Evolutionary conservation across 2,113 vertebrate species (phyloP).

Genomic region (Mastomys coucha): DNA sequence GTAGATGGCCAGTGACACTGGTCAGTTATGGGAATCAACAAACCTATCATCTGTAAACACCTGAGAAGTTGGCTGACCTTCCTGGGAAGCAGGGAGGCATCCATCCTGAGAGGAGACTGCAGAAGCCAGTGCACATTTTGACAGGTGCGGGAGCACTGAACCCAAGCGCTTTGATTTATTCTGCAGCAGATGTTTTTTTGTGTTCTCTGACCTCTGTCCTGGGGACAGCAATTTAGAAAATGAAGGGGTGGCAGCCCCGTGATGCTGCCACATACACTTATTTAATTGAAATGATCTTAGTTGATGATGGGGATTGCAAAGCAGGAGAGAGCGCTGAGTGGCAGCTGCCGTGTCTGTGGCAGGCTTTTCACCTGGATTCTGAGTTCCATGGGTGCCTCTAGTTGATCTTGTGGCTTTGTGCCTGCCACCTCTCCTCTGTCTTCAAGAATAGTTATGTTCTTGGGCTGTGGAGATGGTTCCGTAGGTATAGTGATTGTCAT

Average conservation of each 20-base stretch:
- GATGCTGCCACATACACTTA: constrained; percentile 53
- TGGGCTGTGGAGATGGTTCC: not conserved
- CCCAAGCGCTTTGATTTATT: not conserved
- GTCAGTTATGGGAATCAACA: constrained; percentile 25
- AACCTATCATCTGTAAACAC: not conserved
- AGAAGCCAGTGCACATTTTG: not conserved
- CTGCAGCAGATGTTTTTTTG: constrained; percentile 47
- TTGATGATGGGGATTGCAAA: not conserved
- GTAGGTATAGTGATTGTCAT: not conserved
- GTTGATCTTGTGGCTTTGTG: not conserved
- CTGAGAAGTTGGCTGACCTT: not conserved
- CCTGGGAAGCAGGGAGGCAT: not conserved
- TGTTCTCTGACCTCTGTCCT: constrained; percentile 70
- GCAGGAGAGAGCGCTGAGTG: not conserved
- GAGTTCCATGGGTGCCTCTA: not conserved
- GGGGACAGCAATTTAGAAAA: constrained; percentile 69
- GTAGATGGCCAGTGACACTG: not conserved
- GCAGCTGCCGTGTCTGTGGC: not conserved
- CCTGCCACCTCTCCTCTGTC: too few species aligned
- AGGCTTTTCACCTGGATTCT: not conserved
- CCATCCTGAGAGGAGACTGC: not conserved
- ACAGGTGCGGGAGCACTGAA: not conserved
- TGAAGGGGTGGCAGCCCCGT: constrained; percentile 20
- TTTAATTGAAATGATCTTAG: constrained; percentile 67
- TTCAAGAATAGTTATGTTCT: not conserved